Evolutionary conservation across 2,797 vertebrate genomes (phyloP).

Genomic region (Phrynocephalus vlangalii): DNA sequence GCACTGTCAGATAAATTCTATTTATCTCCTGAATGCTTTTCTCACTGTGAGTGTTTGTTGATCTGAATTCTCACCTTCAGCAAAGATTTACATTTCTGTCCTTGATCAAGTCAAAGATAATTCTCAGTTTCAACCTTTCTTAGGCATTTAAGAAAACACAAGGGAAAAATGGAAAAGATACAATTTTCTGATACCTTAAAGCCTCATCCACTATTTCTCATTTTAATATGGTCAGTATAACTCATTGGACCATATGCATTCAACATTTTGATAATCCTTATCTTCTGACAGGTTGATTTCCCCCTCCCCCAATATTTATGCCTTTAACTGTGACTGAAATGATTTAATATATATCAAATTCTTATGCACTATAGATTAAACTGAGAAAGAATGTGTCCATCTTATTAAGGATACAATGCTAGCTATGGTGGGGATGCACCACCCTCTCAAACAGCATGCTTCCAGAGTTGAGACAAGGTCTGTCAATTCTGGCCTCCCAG

Average conservation of each 20-base stretch:
- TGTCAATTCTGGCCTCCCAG: no score
- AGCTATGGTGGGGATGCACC: no score
- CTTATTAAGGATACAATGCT: neutral
- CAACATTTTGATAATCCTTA: neutral
- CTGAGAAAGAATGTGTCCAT: neutral
- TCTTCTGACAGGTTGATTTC: neutral
- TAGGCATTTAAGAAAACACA: neutral
- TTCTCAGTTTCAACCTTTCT: conserved; percentile 60
- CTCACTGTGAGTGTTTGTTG: conserved; percentile 66
- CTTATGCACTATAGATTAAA: neutral
- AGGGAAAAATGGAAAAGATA: conserved; percentile 30
- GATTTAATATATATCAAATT: neutral
- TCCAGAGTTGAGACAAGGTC: no score
- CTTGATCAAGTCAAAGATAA: conserved; percentile 71
- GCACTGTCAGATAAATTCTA: conserved; percentile 75
- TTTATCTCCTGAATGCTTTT: conserved; percentile 74
- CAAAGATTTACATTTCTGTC: conserved; percentile 71
- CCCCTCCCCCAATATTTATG: neutral
- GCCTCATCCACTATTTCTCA: conserved; percentile 18
- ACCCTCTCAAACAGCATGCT: no score
- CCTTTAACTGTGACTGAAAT: neutral
- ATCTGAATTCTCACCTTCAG: conserved; percentile 71
- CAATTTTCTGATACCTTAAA: conserved; percentile 45
- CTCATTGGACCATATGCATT: neutral
- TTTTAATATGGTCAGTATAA: conserved; percentile 20